Base-by-base conservation (phyloP, 1,140 invertebrate species). In the Mamestra configurata region DNA sequence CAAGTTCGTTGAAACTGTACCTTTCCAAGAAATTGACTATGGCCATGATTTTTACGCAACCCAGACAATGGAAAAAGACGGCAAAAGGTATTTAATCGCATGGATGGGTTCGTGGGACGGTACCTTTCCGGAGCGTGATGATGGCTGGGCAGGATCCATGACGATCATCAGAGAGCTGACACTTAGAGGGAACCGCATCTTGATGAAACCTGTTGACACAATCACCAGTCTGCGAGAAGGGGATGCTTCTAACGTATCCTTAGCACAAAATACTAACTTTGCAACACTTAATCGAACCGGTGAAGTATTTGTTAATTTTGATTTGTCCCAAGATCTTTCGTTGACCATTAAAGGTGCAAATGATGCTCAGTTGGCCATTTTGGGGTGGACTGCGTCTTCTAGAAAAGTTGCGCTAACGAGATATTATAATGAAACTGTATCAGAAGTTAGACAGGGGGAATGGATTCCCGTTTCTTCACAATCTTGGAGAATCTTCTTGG, bases 31-130 rank as follows among this genome's bases (percentile, higher is more conserved):
- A 82, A 82, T 95, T 31, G 93, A 95, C 75, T 95, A 82, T 46
- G 93, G 93, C 0, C 93, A 95, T 61, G 93, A 94, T 46, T 95
- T 94, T 68, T 95, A 95, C 68, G 95, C 94, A n/a, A 90, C 93
- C 10, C 92, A 94, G 55, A 93, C 93, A 0, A 89, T 84, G n/a
- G 87, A 91, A 51, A 79, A 82, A 3, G 86, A 94, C 76, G 93
- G 94, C 0, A 89, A 84, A n/a, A 88, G 94, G 51, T 89, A 92
- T 18, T 20, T 94, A 5, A 78, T 94, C n/a, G 91, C 81, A 22
- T 95, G 95, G 95, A 90, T 95, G 49, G 90, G 80, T 27, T 95
- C 93, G 91, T 95, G 95, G 95, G 90, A 95, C 7, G 84, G 83
- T 0, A 79, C 85, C 0, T 37, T 37, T 43, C 88, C 87, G 4